phyloP scores from a whole-genome alignment of 2,888 invertebrate genomes.

The Lepidochitona cinerea region DNA sequence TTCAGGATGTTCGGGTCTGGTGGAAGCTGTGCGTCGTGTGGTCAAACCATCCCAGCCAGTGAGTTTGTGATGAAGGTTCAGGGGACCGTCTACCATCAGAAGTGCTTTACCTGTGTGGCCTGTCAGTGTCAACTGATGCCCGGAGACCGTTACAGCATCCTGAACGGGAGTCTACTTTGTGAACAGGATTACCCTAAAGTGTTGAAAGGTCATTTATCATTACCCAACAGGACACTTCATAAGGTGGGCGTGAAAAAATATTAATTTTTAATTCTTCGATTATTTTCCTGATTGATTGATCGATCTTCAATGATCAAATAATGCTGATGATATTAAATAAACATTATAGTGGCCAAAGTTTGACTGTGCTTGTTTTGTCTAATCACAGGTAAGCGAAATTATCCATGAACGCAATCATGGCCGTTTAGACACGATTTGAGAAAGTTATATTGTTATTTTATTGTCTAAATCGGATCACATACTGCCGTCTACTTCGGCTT shows the following conservation, averaged over 20 bases:
- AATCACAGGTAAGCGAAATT: no score
- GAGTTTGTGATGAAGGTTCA: conserved; percentile 91
- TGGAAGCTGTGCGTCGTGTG: conserved; percentile 92
- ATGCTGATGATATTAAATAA: no score
- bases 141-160: conserved; percentile 94
- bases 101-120: conserved; percentile 96
- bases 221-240: conserved; percentile 50
- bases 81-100: conserved; percentile 88
- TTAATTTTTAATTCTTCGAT: conserved; percentile 8
- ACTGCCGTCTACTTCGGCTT: no score
- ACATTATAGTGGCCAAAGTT: no score
- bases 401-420: no score
- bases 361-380: no score
- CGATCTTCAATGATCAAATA: no score
- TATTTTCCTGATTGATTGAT: no score
- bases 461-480: no score
- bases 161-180: conserved; percentile 91
- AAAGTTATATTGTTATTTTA: no score
- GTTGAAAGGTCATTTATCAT: conserved; percentile 72
- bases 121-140: conserved; percentile 90
- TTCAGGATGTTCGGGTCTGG: conserved; percentile 91
- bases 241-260: conserved; percentile 51
- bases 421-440: no score
- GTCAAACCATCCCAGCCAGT: conserved; percentile 91
- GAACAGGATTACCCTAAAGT: conserved; percentile 97